Conservation (phyloP, 2,797 vertebrate species). For the Eremophila alpestris region DNA sequence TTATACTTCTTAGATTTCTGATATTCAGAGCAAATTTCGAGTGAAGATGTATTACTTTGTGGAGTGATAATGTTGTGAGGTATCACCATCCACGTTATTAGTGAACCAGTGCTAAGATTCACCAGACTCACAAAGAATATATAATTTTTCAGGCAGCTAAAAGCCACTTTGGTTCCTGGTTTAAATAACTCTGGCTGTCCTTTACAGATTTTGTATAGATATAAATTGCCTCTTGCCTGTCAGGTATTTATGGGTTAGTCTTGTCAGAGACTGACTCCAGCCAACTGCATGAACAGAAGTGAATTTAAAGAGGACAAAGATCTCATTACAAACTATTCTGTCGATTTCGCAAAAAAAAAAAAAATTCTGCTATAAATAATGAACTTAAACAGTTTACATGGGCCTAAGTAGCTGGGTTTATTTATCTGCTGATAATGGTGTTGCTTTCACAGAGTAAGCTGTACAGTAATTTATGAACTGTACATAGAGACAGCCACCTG, state of each 20-base stretch:
- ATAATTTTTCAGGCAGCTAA: neutral
- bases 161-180: neutral
- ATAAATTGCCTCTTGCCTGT: neutral
- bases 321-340: neutral
- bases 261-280: neutral
- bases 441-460: neutral
- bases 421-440: neutral
- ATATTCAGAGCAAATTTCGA: neutral
- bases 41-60: neutral
- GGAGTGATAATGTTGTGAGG: neutral
- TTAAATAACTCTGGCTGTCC: neutral
- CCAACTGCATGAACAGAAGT: neutral
- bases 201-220: slow-evolving; percentile 6
- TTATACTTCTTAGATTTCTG: neutral
- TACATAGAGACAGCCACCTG: neutral
- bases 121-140: neutral
- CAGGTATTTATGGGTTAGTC: neutral
- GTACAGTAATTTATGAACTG: neutral
- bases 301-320: neutral
- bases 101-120: neutral
- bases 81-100: neutral
- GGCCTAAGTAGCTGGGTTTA: neutral
- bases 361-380: neutral
- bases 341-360: neutral
- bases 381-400: neutral